These are phyloP conservation scores for Chironomus tentans DNA, from an alignment of 2,888 invertebrate genomes.

Conservation along the genomic window DNA sequence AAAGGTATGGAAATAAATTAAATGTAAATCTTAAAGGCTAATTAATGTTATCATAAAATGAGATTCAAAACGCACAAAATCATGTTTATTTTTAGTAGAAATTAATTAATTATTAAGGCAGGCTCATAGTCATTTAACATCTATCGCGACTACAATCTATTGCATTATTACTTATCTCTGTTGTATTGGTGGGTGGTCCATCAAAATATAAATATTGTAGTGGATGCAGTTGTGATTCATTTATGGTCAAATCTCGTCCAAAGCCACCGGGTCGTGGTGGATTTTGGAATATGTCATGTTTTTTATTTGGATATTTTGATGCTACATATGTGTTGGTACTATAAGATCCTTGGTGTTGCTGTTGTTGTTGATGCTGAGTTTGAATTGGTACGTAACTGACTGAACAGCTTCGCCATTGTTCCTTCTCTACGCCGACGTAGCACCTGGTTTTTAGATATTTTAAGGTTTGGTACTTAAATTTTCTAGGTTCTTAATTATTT, in stretches of 20 bases:
- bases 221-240: conserved; percentile 55
- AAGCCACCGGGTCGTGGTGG: conserved; percentile 40
- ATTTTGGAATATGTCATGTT: conserved; percentile 36
- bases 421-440: conserved; percentile 65
- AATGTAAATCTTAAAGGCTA: background rate
- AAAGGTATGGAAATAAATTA: background rate
- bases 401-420: conserved; percentile 82
- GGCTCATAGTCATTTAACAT: conserved; percentile 33
- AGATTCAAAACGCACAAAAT: background rate
- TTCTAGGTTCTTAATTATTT: background rate
- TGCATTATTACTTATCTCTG: conserved; percentile 41
- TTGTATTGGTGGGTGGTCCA: conserved; percentile 61
- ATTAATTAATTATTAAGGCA: background rate
- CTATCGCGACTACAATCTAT: conserved; percentile 43
- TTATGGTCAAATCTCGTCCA: conserved; percentile 40
- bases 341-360: conserved; percentile 35
- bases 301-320: conserved; percentile 30
- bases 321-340: conserved; percentile 28
- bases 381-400: conserved; percentile 62
- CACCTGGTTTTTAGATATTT: conserved; percentile 50
- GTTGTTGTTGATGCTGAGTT: background rate
- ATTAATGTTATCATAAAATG: too few relatives aligned
- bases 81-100: background rate
- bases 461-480: background rate
- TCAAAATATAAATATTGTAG: conserved; percentile 73